A percentile compares a stretch with the other conserved stretches of the same genome.
Conservation (phyloP, 2,797 vertebrate species). For the Gouania willdenowi region DNA sequence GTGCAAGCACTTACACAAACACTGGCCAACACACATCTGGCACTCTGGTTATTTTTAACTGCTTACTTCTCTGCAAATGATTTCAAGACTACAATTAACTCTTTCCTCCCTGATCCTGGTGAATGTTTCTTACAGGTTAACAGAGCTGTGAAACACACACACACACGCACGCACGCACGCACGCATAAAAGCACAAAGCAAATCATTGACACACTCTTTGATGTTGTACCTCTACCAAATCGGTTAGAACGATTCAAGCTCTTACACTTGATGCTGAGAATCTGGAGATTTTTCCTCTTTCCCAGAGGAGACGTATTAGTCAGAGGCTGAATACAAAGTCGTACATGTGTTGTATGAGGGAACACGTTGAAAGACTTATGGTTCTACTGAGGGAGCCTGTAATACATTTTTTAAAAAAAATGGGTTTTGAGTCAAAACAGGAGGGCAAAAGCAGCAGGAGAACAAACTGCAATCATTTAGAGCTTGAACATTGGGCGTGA, state of each 20-base stretch:
- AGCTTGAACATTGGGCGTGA: too few relatives aligned
- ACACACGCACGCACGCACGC: conserved; percentile 7
- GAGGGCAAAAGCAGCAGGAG: too few relatives aligned
- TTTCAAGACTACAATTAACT: conserved; percentile 66
- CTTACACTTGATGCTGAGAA: conserved; percentile 46
- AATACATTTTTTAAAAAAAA: not conserved
- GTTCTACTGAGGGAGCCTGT: not conserved
- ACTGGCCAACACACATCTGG: conserved; percentile 46
- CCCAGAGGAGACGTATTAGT: conserved; percentile 6
- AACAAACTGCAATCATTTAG: too few relatives aligned
- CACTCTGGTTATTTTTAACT: conserved; percentile 57
- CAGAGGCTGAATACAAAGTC: not conserved
- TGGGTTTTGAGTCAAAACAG: too few relatives aligned
- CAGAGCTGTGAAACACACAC: conserved; percentile 27
- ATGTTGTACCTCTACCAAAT: conserved; percentile 21
- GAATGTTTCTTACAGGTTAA: conserved; percentile 49
- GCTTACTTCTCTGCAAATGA: conserved; percentile 54
- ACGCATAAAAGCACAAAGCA: not conserved
- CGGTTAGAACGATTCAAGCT: conserved; percentile 34
- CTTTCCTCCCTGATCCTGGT: conserved; percentile 24
- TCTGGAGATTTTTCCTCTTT: conserved; percentile 12
- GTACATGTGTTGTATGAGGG: conserved; percentile 2
- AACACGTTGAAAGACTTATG: not conserved
- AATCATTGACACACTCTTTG: conserved; percentile 24
- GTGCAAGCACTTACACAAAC: conserved; percentile 13